Evolutionary conservation across 2,113 vertebrate species (phyloP).

Genomic region (Poecilia latipinna): DNA sequence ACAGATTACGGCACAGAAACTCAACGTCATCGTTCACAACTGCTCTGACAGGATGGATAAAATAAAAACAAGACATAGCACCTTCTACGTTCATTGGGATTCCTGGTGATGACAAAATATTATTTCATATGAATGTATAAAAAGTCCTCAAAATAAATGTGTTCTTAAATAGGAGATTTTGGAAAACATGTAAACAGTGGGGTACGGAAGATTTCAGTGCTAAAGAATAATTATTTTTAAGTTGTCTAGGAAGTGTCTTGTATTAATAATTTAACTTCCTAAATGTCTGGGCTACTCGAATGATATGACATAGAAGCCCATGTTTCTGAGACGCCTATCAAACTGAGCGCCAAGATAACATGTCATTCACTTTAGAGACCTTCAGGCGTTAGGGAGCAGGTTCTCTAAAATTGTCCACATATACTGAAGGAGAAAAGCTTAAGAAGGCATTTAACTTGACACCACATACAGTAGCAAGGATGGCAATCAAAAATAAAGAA

Average conservation of each 20-base stretch:
- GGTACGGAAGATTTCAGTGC: too few relatives aligned
- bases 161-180: too few relatives aligned
- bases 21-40: too few relatives aligned
- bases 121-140: too few relatives aligned
- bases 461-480: not conserved
- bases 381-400: not conserved
- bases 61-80: too few relatives aligned
- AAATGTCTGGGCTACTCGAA: not conserved
- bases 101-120: too few relatives aligned
- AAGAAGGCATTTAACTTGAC: not conserved
- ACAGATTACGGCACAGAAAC: too few relatives aligned
- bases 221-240: not conserved
- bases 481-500: not conserved
- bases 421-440: not conserved
- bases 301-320: not conserved
- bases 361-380: not conserved
- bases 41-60: too few relatives aligned
- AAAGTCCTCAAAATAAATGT: too few relatives aligned
- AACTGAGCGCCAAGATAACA: not conserved
- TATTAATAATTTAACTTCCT: not conserved
- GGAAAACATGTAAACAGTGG: too few relatives aligned
- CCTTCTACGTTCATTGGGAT: too few relatives aligned
- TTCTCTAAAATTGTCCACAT: not conserved
- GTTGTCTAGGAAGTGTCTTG: not conserved
- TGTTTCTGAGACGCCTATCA: not conserved